Conservation (phyloP, 92 coral and sea anemone genomes). For the Porites cylindrica region DNA sequence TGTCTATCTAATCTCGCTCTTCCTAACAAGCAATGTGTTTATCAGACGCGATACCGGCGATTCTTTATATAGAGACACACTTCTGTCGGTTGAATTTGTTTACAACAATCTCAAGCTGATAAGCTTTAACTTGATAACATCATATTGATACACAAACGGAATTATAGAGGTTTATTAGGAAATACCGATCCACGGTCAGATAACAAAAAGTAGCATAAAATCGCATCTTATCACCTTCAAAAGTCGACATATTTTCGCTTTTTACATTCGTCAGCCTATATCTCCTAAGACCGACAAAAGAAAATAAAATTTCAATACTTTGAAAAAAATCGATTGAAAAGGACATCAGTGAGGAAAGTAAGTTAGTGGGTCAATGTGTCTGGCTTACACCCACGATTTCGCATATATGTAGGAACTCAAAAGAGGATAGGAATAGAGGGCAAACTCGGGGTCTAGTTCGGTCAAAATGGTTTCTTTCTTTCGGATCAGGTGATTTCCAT, state of each 20-base stretch:
- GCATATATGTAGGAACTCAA: too few relatives aligned
- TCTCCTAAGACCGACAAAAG: too few relatives aligned
- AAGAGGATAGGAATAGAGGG: too few relatives aligned
- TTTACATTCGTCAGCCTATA: too few relatives aligned
- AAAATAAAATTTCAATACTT: too few relatives aligned
- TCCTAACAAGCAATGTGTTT: constrained; percentile 37
- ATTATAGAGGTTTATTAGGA: constrained; percentile 1
- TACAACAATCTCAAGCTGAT: constrained; percentile 8
- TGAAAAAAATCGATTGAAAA: too few relatives aligned
- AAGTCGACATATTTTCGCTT: not conserved
- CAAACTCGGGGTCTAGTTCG: too few relatives aligned
- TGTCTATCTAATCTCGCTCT: constrained; percentile 21
- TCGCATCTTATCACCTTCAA: not conserved
- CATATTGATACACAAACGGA: constrained; percentile 16
- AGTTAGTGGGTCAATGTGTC: too few relatives aligned
- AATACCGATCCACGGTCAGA: constrained; percentile 10
- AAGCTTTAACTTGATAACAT: constrained; percentile 6
- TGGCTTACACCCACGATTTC: too few relatives aligned
- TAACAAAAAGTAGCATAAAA: constrained; percentile 6
- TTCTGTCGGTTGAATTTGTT: constrained; percentile 37
- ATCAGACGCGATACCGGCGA: constrained; percentile 37
- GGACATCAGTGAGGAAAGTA: too few relatives aligned
- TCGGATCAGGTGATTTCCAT: too few relatives aligned
- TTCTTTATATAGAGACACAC: not conserved
- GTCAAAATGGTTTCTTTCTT: too few relatives aligned